Conservation (phyloP, 2,888 invertebrate species). For the Drosophila aldrichi region DNA sequence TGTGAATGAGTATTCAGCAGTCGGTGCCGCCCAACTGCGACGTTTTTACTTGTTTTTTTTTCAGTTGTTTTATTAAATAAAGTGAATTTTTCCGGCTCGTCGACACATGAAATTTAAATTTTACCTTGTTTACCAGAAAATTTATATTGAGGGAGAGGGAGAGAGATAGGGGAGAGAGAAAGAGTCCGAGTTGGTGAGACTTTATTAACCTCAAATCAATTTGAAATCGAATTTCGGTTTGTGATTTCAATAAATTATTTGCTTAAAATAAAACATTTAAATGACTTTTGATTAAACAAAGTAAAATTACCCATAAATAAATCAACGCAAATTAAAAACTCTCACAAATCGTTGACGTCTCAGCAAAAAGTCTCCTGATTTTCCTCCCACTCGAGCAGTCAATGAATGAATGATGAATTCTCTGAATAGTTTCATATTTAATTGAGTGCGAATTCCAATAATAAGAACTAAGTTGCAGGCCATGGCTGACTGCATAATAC, state of each 20-base stretch:
- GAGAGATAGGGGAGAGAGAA: neutral
- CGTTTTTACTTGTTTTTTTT: neutral
- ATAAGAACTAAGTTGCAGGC: neutral
- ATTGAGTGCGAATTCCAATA: neutral
- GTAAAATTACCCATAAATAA: neutral
- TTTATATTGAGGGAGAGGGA: too few species aligned
- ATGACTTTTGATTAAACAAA: neutral
- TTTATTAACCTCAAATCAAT: conserved; percentile 9
- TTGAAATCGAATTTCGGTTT: conserved; percentile 3
- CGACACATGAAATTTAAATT: conserved; percentile 27
- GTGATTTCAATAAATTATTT: conserved; percentile 11
- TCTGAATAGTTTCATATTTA: neutral
- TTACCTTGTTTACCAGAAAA: conserved; percentile 10
- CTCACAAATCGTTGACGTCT: neutral
- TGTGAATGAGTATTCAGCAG: too few species aligned
- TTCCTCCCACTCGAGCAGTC: neutral
- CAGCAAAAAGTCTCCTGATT: neutral
- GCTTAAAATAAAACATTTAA: conserved; percentile 3
- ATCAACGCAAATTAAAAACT: conserved; percentile 4
- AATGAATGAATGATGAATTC: neutral
- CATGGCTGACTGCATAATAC: neutral
- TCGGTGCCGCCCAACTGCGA: too few species aligned
- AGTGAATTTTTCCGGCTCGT: conserved; percentile 8
- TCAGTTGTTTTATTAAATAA: conserved; percentile 10
- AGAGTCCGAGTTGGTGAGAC: neutral